phyloP scores from a whole-genome alignment of 2,113 vertebrate genomes.

The Prionailurus bengalensis region DNA sequence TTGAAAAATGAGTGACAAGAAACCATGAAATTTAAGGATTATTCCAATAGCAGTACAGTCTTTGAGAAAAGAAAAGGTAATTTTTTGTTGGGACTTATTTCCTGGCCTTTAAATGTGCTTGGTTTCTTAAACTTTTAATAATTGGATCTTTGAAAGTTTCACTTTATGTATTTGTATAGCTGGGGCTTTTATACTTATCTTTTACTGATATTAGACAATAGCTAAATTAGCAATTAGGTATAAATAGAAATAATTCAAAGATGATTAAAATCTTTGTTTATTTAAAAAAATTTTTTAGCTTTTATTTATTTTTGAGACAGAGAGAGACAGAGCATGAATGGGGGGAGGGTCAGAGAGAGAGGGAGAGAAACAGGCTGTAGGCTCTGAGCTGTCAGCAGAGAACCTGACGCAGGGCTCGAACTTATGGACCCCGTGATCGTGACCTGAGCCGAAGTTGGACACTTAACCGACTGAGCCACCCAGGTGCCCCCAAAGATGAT shows the following conservation, averaged over 20 bases:
- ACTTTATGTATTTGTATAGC: neutral
- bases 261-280: neutral
- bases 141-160: neutral
- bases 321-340: too few species aligned
- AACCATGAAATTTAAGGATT: neutral
- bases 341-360: too few species aligned
- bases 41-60: neutral
- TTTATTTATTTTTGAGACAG: too few species aligned
- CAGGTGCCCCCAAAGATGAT: neutral
- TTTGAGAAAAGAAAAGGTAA: neutral
- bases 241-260: constrained; percentile 35
- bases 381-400: too few species aligned
- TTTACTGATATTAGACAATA: constrained; percentile 36
- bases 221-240: constrained; percentile 2
- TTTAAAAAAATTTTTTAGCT: too few species aligned
- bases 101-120: neutral
- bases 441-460: too few species aligned
- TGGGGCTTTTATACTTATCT: neutral
- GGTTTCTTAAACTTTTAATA: constrained; percentile 51
- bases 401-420: too few species aligned
- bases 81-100: neutral
- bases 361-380: too few species aligned
- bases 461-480: too few species aligned
- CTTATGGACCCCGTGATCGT: too few species aligned
- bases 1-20: constrained; percentile 1